Evolutionary conservation across 2,888 invertebrate species (phyloP).

Genomic region (Melanargia galathea): DNA sequence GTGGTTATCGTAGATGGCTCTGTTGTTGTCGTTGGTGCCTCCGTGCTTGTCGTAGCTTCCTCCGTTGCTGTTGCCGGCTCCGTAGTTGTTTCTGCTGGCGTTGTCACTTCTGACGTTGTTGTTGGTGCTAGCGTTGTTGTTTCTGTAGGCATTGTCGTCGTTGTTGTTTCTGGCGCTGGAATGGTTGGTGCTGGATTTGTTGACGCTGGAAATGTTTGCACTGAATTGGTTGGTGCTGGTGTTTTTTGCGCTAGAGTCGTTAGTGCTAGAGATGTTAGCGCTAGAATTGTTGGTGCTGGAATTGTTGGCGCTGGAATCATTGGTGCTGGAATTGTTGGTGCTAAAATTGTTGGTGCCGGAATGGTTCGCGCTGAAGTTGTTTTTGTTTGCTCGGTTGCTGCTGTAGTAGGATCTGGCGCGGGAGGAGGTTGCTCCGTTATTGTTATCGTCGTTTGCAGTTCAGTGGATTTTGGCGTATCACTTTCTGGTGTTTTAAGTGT

Average conservation of each 20-base stretch:
- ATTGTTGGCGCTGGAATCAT: slow-evolving; percentile 29
- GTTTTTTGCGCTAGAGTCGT: slow-evolving; percentile 29
- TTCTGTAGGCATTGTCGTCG: not conserved
- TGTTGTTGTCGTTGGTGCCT: not conserved
- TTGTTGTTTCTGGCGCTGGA: slow-evolving; percentile 32
- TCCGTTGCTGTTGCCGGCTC: not conserved
- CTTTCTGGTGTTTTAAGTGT: slow-evolving; percentile 5
- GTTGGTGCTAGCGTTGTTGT: not conserved
- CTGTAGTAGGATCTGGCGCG: slow-evolving; percentile 29
- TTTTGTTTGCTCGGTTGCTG: slow-evolving; percentile 25
- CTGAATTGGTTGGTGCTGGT: too few species aligned
- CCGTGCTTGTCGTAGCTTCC: not conserved
- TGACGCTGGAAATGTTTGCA: slow-evolving; percentile 24
- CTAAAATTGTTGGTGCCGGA: slow-evolving; percentile 35
- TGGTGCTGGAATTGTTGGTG: slow-evolving; percentile 36
- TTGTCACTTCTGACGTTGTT: not conserved
- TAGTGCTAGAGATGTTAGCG: too few species aligned
- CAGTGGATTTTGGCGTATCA: too few species aligned
- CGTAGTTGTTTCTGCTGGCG: not conserved
- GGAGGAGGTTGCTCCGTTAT: slow-evolving; percentile 24
- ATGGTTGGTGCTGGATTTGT: slow-evolving; percentile 27
- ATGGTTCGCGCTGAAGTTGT: slow-evolving; percentile 36
- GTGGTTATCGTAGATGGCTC: not conserved
- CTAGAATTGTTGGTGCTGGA: slow-evolving; percentile 32
- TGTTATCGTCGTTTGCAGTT: too few species aligned